phyloP scores from a whole-genome alignment of 2,797 vertebrate genomes.

The Parambassis ranga region DNA sequence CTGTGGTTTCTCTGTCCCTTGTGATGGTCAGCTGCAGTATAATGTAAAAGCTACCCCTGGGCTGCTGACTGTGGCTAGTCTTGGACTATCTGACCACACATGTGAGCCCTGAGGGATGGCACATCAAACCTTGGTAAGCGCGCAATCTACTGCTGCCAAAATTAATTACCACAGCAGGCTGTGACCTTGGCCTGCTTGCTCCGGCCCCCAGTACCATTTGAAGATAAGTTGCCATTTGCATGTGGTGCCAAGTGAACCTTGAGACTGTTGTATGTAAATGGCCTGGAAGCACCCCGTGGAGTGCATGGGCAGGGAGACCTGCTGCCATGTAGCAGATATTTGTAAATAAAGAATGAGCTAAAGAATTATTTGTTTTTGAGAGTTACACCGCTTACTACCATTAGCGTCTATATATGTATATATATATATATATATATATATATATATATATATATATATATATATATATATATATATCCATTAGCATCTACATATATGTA shows the following conservation, averaged over 20 bases:
- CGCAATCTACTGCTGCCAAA: slow-evolving; percentile 48
- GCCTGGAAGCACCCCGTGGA: slow-evolving; percentile 20
- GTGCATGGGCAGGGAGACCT: background rate
- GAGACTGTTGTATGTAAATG: slow-evolving; percentile 48
- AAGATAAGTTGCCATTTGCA: slow-evolving; percentile 60
- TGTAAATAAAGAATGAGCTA: slow-evolving; percentile 36
- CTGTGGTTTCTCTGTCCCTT: background rate
- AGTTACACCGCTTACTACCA: too few species aligned
- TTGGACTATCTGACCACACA: slow-evolving; percentile 41
- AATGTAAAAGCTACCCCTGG: slow-evolving; percentile 6
- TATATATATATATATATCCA: too few species aligned
- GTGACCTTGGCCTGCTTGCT: slow-evolving; percentile 35
- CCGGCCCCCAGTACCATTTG: slow-evolving; percentile 38
- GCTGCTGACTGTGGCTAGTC: slow-evolving; percentile 8
- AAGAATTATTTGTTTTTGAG: slow-evolving; percentile 2
- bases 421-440: too few species aligned
- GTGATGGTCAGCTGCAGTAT: slow-evolving; percentile 32
- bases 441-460: too few species aligned
- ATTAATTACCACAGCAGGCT: slow-evolving; percentile 65
- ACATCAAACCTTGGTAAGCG: slow-evolving; percentile 32
- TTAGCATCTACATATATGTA: too few species aligned
- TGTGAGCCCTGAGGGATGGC: slow-evolving; percentile 38
- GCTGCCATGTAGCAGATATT: slow-evolving; percentile 34
- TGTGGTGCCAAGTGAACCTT: slow-evolving; percentile 50
- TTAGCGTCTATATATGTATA: too few species aligned